A percentile compares a stretch with the other conserved stretches of the same genome.
Evolutionary conservation across 2,888 invertebrate species (phyloP).

Genomic region (Campopleginae sp.): DNA sequence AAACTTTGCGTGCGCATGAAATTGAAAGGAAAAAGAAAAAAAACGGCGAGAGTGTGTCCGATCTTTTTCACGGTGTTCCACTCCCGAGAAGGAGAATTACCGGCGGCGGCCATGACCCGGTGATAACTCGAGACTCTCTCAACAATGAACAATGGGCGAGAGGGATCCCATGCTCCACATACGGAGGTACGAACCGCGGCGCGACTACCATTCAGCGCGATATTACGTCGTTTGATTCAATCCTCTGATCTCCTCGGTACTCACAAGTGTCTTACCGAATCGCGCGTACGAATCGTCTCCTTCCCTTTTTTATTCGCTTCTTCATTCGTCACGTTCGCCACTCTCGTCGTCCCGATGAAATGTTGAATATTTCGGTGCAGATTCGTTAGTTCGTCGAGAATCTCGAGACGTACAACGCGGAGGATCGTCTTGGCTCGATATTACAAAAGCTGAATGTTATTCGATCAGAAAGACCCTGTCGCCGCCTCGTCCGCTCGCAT

Average conservation of each 20-base stretch:
- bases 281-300: not conserved
- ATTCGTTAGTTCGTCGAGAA: not conserved
- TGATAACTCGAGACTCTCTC: conserved; percentile 71
- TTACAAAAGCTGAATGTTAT: not conserved
- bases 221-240: conserved; percentile 11
- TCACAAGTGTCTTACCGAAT: not conserved
- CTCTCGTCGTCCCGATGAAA: too few relatives aligned
- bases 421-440: not conserved
- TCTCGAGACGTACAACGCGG: not conserved
- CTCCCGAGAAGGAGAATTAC: conserved; percentile 37
- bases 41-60: conserved; percentile 11
- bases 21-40: not conserved
- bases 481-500: not conserved
- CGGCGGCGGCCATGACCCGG: conserved; percentile 78
- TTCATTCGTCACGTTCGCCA: too few relatives aligned
- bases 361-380: not conserved
- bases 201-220: conserved; percentile 14
- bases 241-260: conserved; percentile 18
- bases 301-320: too few relatives aligned
- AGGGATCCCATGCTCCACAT: conserved; percentile 82
- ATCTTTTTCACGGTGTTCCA: conserved; percentile 9
- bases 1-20: not conserved
- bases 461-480: not conserved
- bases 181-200: conserved; percentile 64
- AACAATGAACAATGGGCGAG: conserved; percentile 81